These are phyloP conservation scores for Byasa hedistus DNA, from an alignment of 2,888 invertebrate species.

Conservation along the genomic window DNA sequence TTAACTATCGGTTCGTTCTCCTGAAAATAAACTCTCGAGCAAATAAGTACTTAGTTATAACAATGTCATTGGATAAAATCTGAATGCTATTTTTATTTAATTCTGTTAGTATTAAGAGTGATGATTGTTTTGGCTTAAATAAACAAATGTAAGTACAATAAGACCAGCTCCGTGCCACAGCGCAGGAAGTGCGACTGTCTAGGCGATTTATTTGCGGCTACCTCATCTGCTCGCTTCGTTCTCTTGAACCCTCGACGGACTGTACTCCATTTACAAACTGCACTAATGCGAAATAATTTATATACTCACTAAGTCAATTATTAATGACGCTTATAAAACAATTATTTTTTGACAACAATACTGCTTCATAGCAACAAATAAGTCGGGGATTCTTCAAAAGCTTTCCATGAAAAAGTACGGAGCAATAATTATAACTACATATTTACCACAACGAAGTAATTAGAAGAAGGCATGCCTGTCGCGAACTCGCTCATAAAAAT, in stretches of 20 bases:
- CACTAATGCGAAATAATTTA: not conserved
- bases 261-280: slow-evolving; percentile 34
- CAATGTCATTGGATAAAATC: too few relatives aligned
- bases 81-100: not conserved
- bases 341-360: not conserved
- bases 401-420: too few relatives aligned
- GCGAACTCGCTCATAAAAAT: too few relatives aligned
- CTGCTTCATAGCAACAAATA: too few relatives aligned
- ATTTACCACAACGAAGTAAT: too few relatives aligned
- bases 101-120: not conserved
- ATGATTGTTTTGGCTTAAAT: not conserved
- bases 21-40: too few relatives aligned
- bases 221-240: slow-evolving; percentile 57
- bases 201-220: slow-evolving; percentile 62
- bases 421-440: too few relatives aligned
- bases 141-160: slow-evolving; percentile 51
- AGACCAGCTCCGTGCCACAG: slow-evolving; percentile 71
- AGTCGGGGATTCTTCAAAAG: too few relatives aligned
- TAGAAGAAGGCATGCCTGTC: too few relatives aligned
- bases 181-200: slow-evolving; percentile 53
- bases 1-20: too few relatives aligned
- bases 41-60: too few relatives aligned
- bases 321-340: not conserved
- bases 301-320: not conserved
- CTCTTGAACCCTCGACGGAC: slow-evolving; percentile 36